Evolutionary conservation across 1,140 invertebrate genomes (phyloP).

Genomic region (Asbolus verrucosus): DNA sequence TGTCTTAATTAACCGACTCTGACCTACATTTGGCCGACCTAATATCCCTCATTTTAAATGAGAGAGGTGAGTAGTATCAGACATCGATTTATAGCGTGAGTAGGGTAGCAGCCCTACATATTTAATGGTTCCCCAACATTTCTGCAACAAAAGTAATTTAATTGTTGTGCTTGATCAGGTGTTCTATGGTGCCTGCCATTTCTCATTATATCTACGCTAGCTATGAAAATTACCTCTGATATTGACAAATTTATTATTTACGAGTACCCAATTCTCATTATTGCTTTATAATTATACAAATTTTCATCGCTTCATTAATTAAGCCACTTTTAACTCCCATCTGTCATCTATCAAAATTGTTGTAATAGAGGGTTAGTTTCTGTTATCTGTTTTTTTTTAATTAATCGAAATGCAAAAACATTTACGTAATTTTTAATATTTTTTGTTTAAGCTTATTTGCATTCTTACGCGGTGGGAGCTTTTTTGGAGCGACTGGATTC

Average conservation of each 20-base stretch:
- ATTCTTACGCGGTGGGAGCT: too few relatives aligned
- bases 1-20: constrained; percentile 30
- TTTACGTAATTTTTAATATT: too few relatives aligned
- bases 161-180: constrained; percentile 39
- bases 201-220: constrained; percentile 11
- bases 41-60: constrained; percentile 30
- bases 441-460: too few relatives aligned
- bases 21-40: constrained; percentile 17
- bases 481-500: too few relatives aligned
- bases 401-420: too few relatives aligned
- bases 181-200: constrained; percentile 33
- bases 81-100: constrained; percentile 20
- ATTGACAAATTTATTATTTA: constrained; percentile 45
- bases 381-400: too few relatives aligned
- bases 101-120: constrained; percentile 27
- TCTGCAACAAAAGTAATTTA: constrained; percentile 32
- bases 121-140: constrained; percentile 25
- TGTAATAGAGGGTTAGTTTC: too few relatives aligned
- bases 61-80: constrained; percentile 17
- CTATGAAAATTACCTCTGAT: constrained; percentile 23
- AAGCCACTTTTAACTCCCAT: neutral
- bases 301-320: constrained; percentile 29
- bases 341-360: too few relatives aligned
- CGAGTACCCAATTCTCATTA: constrained; percentile 6
- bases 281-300: constrained; percentile 31